These are phyloP conservation scores for Ctenicera cuprea DNA, from an alignment of 2,888 invertebrate species.

Conservation along the genomic window DNA sequence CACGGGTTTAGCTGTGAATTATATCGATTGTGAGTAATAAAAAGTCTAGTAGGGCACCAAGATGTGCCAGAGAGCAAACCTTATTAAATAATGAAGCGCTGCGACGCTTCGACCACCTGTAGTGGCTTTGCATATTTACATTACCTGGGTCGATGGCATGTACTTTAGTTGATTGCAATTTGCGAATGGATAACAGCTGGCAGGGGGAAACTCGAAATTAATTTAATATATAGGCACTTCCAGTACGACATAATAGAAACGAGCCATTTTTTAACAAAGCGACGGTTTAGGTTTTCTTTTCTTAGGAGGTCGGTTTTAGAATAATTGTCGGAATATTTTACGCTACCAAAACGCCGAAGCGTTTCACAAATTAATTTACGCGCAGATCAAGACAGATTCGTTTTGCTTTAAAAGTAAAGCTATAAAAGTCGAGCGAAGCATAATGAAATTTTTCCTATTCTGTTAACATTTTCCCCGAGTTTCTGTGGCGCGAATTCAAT, in stretches of 20 bases:
- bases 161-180: conserved; percentile 30
- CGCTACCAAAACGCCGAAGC: background rate
- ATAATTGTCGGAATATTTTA: background rate
- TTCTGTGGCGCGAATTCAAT: conserved; percentile 9
- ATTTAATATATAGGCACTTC: conserved; percentile 11
- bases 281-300: background rate
- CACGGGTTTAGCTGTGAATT: conserved; percentile 1
- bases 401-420: background rate
- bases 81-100: conserved; percentile 14
- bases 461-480: background rate
- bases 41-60: background rate
- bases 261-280: conserved; percentile 10
- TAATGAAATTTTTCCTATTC: conserved; percentile 6
- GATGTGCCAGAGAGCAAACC: background rate
- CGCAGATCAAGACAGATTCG: background rate
- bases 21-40: conserved; percentile 5
- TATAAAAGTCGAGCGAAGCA: background rate
- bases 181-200: conserved; percentile 23
- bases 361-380: conserved; percentile 11
- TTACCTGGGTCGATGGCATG: conserved; percentile 29
- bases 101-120: conserved; percentile 19
- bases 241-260: conserved; percentile 6
- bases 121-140: conserved; percentile 30
- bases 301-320: background rate
- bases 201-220: conserved; percentile 13